Evolutionary conservation across 2,888 invertebrate genomes (phyloP), one percentile per base, ranked within the genome.

Genomic region (Macaria liturata): DNA sequence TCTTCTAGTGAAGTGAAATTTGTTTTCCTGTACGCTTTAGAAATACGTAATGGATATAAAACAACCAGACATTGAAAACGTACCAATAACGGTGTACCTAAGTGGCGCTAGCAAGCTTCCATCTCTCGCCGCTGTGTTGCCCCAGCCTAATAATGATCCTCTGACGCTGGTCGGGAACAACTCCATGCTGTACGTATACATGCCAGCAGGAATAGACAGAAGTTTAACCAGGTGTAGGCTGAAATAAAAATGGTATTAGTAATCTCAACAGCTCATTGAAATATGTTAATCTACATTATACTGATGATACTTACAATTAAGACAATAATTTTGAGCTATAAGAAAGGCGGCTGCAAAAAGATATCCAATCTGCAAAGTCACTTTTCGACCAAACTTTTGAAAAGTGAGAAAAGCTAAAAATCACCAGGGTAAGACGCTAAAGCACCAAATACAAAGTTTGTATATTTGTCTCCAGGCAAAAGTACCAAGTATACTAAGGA

Each of bases 91-190:
- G 86, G 84, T 5, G 88, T n/a, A n/a, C n/a, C n/a, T 88, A 0
- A 88, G 70, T 3, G 88, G 88, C 3, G 88, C 84, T 59, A 88
- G 60, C 84, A 86, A 83, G 54, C 86, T 77, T 20, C 88, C 88
- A 30, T 84, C n/a, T 51, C 88, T 81, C 1, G 87, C 86, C 0
- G 81, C 77, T 2, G 83, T 85, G 53, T 81, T 85, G 4, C 88
- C 81, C 67, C 73, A 78, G 8, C 88, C 88, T 9, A 88, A 70
- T 9, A 88, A 67, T 0, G 85, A 83, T 4, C 87, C 88, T 68
- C 88, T 74, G 2, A 85, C 85, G 46, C 86, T 88, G 0, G 88
- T 88, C 0, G 88, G 88, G 54, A 87, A 88, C 9, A 88, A 61
- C 61, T 88, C 88, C 62, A 88, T 66, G 42, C 83, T 84, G 57